phyloP scores from a whole-genome alignment of 1,140 invertebrate genomes.

The Panonychus citri region DNA sequence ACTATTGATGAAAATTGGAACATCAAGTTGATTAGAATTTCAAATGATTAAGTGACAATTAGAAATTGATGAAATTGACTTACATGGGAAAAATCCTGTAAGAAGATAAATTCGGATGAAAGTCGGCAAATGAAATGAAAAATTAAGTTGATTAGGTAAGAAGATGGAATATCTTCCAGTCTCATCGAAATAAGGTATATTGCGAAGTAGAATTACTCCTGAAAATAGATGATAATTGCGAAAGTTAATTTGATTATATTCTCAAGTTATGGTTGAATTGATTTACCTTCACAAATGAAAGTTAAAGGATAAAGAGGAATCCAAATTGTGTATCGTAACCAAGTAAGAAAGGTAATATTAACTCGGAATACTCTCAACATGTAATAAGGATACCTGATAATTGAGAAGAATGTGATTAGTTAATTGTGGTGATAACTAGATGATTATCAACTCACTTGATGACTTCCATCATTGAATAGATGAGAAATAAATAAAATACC shows the following conservation, averaged over 20 bases:
- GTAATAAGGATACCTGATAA: constrained; percentile 53
- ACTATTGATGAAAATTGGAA: background rate
- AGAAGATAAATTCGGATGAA: constrained; percentile 48
- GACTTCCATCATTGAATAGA: constrained; percentile 57
- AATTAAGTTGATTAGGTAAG: constrained; percentile 61
- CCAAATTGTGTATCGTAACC: constrained; percentile 78
- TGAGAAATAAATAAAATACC: constrained; percentile 57
- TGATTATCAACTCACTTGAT: constrained; percentile 29
- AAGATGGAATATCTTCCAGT: constrained; percentile 46
- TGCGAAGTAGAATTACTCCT: constrained; percentile 24
- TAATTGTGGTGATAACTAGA: background rate
- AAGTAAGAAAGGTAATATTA: constrained; percentile 44
- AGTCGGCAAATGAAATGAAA: constrained; percentile 58
- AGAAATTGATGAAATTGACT: background rate
- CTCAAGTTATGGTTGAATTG: background rate
- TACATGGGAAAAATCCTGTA: constrained; percentile 20
- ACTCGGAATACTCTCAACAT: constrained; percentile 49
- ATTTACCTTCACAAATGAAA: constrained; percentile 46
- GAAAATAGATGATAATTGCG: background rate
- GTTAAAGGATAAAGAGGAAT: constrained; percentile 74
- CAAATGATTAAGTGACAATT: background rate
- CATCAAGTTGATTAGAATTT: background rate
- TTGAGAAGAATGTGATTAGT: background rate
- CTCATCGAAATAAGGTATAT: constrained; percentile 72
- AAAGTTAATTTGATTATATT: background rate